Evolutionary conservation across 2,113 vertebrate genomes (phyloP), one percentile per base, ranked within the genome.

Genomic region (Xenus cinereus): DNA sequence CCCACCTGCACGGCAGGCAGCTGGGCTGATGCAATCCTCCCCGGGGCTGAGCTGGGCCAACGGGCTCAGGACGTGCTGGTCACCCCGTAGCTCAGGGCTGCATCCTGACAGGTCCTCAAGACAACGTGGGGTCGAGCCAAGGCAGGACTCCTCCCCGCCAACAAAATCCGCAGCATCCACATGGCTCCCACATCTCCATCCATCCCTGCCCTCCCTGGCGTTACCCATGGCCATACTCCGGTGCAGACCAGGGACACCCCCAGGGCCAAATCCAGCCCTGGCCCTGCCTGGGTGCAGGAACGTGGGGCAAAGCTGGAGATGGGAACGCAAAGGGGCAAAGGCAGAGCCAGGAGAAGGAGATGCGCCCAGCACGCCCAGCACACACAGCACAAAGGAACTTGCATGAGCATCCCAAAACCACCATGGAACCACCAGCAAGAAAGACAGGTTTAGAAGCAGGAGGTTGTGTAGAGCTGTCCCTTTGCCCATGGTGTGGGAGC

Each of bases 281-380:
- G 48, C 12, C n/a, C 75, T 90, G n/a, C 24, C 60, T 63, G 14
- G 8, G 21, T 81, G 24, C 64, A 78, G 51, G 21, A 91, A 66
- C 1, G 1, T 0, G 0, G 14, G 33, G 27, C n/a, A 75, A 74
- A 91, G 10, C 32, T 57, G 32, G 13, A 43, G 27, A 41, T 2
- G 8, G 30, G 35, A 75, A 84, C 3, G 2, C 6, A 28, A 50
- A 72, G 23, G 22, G 83, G 28, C 32, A 56, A 66, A 95, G 50
- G 51, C 68, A 87, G 27, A 87, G 17, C 16, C 33, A 3, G 2
- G 56, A 59, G 45, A 11, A 66, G 60, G 43, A 76, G 37, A 37
- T 3, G 23, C 2, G 23, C 43, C 35, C 0, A 0, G 53, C 53
- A 77, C 46, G 45, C 43, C 35, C 0, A 0, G 53, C 53, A 77